Evolutionary conservation across 2,888 invertebrate species (phyloP), one percentile per base, ranked within the genome.

Genomic region (Tethea ocularis): DNA sequence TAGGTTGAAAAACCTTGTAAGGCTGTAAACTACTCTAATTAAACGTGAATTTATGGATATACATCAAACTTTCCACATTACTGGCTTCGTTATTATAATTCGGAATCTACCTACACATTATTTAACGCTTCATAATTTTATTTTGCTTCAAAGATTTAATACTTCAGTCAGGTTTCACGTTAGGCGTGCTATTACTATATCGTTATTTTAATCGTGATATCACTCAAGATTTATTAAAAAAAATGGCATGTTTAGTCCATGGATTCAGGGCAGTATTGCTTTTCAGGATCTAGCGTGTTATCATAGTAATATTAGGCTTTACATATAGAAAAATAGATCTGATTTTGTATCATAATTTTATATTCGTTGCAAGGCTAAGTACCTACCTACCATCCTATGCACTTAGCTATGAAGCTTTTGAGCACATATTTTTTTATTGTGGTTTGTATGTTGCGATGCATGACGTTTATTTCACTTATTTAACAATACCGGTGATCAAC

Each of bases 1-100:
- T 13, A 33, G 33, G 33, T 33, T 33, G 33, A 54, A 59, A 29
- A 59, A 41, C 57, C 56, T 38, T 38, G n/a, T n/a, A 38, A 38
- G 38, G 0, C 38, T 13, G 33, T 33, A 33, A 38, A 38, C n/a
- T n/a, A 38, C 1, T 54, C 57, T 56, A 41, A 59, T 17, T 33
- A 26, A 52, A 41, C n/a, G n/a, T 17, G 41, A 7, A 17, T 41
- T 41, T 41, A n/a, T 17, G 17, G 41, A 41, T 41, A 0, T 10
- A 10, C 20, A 38, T 46, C 10, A 46, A 20, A 46, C 41, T 20
- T 46, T 20, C 46, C 6, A 46, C 7, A 41, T 17, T 17, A 41
- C n/a, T 41, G 5, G 17, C 41, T 33, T 17, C 46, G 46, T 20
- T 46, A 20, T 46, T 17, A 20, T 46, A 33, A 33, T 33, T 33